phyloP scores from a whole-genome alignment of 2,797 vertebrate genomes.

The Decapterus maruadsi region DNA sequence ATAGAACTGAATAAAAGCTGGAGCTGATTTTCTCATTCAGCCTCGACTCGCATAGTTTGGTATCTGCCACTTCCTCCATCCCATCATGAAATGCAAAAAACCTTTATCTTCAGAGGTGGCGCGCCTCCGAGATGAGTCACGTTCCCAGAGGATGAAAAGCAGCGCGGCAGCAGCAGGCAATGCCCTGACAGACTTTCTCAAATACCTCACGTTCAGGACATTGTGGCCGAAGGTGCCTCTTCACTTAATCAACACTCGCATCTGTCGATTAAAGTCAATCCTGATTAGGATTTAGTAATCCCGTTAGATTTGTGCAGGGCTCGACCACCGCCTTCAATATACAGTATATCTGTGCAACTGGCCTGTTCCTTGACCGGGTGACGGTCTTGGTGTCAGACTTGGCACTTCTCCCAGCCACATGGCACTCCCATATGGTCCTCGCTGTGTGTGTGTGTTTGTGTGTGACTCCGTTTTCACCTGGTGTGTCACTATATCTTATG shows the following conservation, averaged over 20 bases:
- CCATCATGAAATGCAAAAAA: background rate
- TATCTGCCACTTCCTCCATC: background rate
- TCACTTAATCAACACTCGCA: constrained; percentile 69
- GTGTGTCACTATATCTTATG: background rate
- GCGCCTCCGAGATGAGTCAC: constrained; percentile 17
- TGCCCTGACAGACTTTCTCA: constrained; percentile 70
- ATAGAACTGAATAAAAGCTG: background rate
- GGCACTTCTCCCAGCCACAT: constrained; percentile 28
- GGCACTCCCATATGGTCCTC: constrained; percentile 43
- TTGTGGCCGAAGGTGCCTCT: constrained; percentile 54
- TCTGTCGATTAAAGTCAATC: constrained; percentile 72
- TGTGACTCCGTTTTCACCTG: constrained; percentile 17
- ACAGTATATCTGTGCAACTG: constrained; percentile 19
- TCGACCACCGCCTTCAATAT: constrained; percentile 31
- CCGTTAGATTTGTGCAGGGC: constrained; percentile 54
- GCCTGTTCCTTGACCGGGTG: constrained; percentile 15
- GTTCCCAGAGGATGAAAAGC: constrained; percentile 22
- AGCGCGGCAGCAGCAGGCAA: constrained; percentile 27
- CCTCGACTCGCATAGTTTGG: background rate
- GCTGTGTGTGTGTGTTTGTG: constrained; percentile 12
- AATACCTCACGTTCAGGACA: constrained; percentile 66
- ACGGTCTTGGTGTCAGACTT: constrained; percentile 20
- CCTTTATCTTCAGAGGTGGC: constrained; percentile 10
- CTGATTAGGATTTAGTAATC: constrained; percentile 68
- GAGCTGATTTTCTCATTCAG: background rate